Base-by-base conservation (phyloP, 2,797 vertebrate species). In the Mus caroli region DNA sequence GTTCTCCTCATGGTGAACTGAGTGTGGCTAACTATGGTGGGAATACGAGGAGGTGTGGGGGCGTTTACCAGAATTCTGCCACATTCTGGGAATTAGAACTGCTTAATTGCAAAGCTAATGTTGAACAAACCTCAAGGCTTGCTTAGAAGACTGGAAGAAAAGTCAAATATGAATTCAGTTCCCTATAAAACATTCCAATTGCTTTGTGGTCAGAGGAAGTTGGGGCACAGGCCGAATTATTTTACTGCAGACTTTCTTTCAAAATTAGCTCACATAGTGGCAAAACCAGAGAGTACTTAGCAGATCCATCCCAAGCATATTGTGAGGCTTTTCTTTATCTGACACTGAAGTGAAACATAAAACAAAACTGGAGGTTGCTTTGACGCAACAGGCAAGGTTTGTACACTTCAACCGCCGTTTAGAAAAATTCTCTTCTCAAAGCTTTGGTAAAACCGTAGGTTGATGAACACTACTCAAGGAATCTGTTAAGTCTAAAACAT, bases 71-170 rank as follows among this genome's bases (percentile, higher is more conserved):
- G 90, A 97, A 94, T 93, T 94, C 58, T 80, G 78, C 92, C 77
- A 88, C 58, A 82, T 97, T 96, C 95, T 96, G 96, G 96, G 83
- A 97, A 94, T 93, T 87, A 78, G 50, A 92, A 67, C 43, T 52
- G 46, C 82, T 93, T 96, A 94, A 95, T 79, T 97, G 80, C 14
- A 96, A 91, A 94, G 90, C 91, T 94, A 52, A 37, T 88, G 78
- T 88, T 88, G 94, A 60, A 92, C 69, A 95, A 97, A 90, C 88
- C 92, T 94, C 93, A 93, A 95, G 82, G 58, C 69, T 96, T 91
- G 64, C 83, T 96, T 43, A 64, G 95, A 95, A 96, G 94, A 85
- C 52, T 93, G 69, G 87, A 91, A 60, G n/a, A 52, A 92, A 80
- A 69, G 14, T 76, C 80, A 91, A 88, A 64, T 60, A 75, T 6